Evolutionary conservation across 1,140 invertebrate genomes (phyloP).

Genomic region (Nymphalis io): DNA sequence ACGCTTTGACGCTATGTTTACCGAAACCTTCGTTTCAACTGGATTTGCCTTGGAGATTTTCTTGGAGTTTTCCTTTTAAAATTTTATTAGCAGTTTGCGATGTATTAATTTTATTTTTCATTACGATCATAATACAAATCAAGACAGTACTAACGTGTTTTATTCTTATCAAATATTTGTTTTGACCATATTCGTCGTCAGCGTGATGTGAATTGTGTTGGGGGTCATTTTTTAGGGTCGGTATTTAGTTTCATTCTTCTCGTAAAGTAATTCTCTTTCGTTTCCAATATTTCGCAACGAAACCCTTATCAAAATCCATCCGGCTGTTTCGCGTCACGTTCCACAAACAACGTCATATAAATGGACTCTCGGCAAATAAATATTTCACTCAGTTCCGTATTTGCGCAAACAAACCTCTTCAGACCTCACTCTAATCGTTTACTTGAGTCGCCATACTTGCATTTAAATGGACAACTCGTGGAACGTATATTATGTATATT

Average conservation of each 20-base stretch:
- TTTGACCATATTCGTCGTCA: background rate
- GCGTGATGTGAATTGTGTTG: background rate
- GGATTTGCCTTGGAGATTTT: background rate
- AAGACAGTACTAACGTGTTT: no score
- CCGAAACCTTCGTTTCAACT: background rate
- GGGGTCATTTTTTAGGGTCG: background rate
- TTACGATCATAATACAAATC: background rate
- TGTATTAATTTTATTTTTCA: background rate
- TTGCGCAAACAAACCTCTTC: constrained; percentile 36
- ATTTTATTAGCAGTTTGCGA: background rate
- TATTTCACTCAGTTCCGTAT: constrained; percentile 48
- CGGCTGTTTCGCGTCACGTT: constrained; percentile 48
- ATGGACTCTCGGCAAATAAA: constrained; percentile 54
- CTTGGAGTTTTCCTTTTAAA: background rate
- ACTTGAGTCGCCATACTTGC: constrained; percentile 24
- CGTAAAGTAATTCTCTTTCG: background rate
- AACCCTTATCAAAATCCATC: constrained; percentile 47
- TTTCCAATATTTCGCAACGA: background rate
- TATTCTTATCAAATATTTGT: background rate
- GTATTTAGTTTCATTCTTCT: background rate
- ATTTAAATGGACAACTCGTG: constrained; percentile 27
- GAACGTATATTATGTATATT: constrained; percentile 17
- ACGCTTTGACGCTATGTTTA: constrained; percentile 9
- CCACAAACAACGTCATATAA: constrained; percentile 49
- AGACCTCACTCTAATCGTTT: constrained; percentile 37